Evolutionary conservation across 1,140 invertebrate genomes (phyloP), one percentile per base, ranked within the genome.

Genomic region (Rhagoletis pomonella): DNA sequence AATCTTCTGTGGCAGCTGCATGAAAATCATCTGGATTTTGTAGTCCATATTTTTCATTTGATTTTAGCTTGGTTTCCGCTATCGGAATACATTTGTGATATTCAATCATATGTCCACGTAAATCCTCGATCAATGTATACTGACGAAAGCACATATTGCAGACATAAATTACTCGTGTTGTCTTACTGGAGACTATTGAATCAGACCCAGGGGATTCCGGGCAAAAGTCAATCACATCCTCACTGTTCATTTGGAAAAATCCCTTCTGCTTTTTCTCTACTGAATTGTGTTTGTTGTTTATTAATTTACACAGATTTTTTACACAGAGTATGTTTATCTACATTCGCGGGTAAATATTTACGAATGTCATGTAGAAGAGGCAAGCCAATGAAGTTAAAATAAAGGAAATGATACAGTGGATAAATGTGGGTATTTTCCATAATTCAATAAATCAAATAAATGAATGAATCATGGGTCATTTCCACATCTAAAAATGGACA

Each of bases 81-180:
- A 89, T 87, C 47, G 89, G 88, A 67, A 87, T 87, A 29, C 67
- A 93, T 73, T 89, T 89, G 39, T 93, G 90, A 84, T 89, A 94
- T 85, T 92, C 92, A 88, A 94, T 94, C 93, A 94, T 94, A 87
- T 94, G 94, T 29, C 94, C 92, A 58, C 93, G 93, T 60, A 94
- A 93, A 88, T 93, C 93, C 88, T 94, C 94, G 84, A 93, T 90
- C 12, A 94, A 91, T 86, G 93, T 91, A 90, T 94, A 94, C 59
- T 93, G 93, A 7, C 93, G 93, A 29, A 93, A 91, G 89, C 94
- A 94, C 87, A 94, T 89, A 9, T 93, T 93, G 89, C 94, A 94
- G 87, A 94, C 94, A 85, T 94, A 94, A 17, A 93, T 67, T 5
- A 92, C 90, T 9, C 89, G 89, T 0, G 86, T 39, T 50, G n/a